phyloP scores from a whole-genome alignment of 1,140 invertebrate species.

The Cryptotermes secundus region DNA sequence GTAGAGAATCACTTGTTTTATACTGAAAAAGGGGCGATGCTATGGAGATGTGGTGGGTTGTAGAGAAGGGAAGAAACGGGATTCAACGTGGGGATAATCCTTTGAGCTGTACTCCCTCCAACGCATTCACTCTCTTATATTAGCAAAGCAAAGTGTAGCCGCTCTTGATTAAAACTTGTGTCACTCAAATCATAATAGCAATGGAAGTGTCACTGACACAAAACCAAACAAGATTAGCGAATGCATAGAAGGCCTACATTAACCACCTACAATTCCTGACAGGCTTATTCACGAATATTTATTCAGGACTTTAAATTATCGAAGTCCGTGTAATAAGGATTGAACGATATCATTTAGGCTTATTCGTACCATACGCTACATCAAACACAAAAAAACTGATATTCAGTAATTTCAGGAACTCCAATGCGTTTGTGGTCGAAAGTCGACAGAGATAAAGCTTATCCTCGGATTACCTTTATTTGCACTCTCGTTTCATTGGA shows the following conservation, averaged over 20 bases:
- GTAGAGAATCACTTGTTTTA: neutral
- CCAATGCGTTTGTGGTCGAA: too few species aligned
- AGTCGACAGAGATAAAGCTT: too few species aligned
- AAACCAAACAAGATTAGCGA: too few species aligned
- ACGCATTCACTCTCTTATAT: slow-evolving; percentile 5
- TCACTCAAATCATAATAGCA: neutral
- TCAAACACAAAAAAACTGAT: too few species aligned
- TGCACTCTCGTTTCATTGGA: too few species aligned
- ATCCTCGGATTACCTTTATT: too few species aligned
- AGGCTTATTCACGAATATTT: neutral
- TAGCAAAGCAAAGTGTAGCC: neutral
- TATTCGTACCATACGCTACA: too few species aligned
- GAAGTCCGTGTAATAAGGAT: too few species aligned
- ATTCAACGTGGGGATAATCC: neutral
- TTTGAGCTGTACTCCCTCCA: neutral
- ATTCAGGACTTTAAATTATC: neutral
- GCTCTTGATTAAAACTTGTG: slow-evolving; percentile 14
- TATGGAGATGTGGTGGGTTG: too few species aligned
- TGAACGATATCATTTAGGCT: too few species aligned
- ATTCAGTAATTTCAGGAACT: too few species aligned
- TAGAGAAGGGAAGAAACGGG: neutral
- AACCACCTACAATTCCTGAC: neutral
- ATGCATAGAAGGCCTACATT: neutral
- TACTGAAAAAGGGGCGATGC: neutral
- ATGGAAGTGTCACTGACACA: neutral